Percentiles rank a stretch among this genome's conserved stretches.
Conservation (phyloP, 1,140 invertebrate genomes). For the Saxidomus purpurata region DNA sequence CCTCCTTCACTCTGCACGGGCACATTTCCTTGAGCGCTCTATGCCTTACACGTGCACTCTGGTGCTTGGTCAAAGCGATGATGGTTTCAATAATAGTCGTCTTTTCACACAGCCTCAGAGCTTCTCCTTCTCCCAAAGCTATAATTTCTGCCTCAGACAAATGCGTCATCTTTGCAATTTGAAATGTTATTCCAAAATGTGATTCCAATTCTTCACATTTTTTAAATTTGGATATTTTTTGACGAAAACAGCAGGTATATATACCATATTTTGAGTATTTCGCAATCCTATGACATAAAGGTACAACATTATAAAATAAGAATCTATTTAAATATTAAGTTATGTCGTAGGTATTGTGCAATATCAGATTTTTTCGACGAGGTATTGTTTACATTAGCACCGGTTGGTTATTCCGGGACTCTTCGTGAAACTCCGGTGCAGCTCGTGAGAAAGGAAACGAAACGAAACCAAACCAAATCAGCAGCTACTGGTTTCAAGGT, state of each 20-base stretch:
- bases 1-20: slow-evolving; percentile 84
- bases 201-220: not conserved
- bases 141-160: slow-evolving; percentile 52
- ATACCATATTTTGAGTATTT: not conserved
- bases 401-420: not conserved
- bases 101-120: slow-evolving; percentile 78
- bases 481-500: too few species aligned
- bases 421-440: not conserved
- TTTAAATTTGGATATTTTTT: not conserved
- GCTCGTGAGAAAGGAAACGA: too few species aligned
- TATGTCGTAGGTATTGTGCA: not conserved
- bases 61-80: slow-evolving; percentile 82
- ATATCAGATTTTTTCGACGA: not conserved
- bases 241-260: not conserved
- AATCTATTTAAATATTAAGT: too few species aligned
- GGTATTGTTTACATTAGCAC: not conserved
- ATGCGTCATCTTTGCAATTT: slow-evolving; percentile 5
- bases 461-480: too few species aligned
- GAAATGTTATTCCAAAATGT: not conserved
- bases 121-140: slow-evolving; percentile 67
- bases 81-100: slow-evolving; percentile 84
- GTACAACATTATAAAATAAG: not conserved
- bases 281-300: not conserved
- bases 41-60: slow-evolving; percentile 79
- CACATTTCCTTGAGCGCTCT: slow-evolving; percentile 85